phyloP scores from a whole-genome alignment of 2,797 vertebrate genomes.

The Antrozous pallidus region DNA sequence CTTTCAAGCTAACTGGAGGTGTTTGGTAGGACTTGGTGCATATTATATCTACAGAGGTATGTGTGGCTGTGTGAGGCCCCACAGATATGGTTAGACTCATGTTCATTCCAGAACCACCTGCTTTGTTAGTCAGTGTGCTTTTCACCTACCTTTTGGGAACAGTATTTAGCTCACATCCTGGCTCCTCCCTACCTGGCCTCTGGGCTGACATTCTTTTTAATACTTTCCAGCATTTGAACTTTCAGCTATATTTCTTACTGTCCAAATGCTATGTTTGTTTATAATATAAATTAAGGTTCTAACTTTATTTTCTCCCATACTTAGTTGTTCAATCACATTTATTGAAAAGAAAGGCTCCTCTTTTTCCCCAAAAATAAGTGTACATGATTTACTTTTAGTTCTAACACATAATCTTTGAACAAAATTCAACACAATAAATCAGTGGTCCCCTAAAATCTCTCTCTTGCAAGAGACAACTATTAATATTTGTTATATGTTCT shows the following conservation, averaged over 20 bases:
- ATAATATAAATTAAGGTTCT: neutral
- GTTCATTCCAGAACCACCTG: neutral
- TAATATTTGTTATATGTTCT: neutral
- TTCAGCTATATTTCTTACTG: neutral
- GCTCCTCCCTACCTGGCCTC: neutral
- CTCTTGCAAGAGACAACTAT: neutral
- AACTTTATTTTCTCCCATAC: neutral
- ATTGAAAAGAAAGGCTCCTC: neutral
- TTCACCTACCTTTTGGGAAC: neutral
- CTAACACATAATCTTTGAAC: neutral
- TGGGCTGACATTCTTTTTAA: neutral
- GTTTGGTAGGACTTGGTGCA: neutral
- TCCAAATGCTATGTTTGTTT: neutral
- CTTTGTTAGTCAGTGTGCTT: neutral
- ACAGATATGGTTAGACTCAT: rapidly evolving
- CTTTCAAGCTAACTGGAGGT: neutral
- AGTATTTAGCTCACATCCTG: neutral
- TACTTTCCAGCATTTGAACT: neutral
- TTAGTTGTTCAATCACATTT: neutral
- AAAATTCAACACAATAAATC: neutral
- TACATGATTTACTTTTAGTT: neutral
- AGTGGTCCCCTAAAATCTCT: neutral
- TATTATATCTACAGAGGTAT: neutral
- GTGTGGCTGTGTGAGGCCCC: neutral
- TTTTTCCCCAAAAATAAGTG: neutral